Base-by-base conservation (phyloP, 2,888 invertebrate genomes). In the Hoplodrina blanda region DNA sequence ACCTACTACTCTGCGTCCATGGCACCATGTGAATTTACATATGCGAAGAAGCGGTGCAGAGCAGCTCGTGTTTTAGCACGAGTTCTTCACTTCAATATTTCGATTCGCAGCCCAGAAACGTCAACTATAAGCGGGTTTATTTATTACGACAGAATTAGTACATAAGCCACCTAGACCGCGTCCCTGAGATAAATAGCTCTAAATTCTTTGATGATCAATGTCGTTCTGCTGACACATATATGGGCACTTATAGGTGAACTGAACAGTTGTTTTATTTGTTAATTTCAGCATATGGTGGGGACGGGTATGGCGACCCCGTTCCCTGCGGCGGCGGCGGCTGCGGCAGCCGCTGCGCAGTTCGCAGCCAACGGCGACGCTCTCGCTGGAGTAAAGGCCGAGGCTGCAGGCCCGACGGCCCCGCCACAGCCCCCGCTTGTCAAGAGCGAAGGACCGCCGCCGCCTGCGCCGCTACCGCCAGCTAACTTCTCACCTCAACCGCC, bases 211-310 rank as follows among this genome's bases (percentile, higher is more conserved):
- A 85, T 85, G 84, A 81, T 80, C 76, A 83, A 80, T 82, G 83
- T 86, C 83, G 84, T 85, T 85, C 73, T 81, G 87, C 80, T 81
- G 81, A 85, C 86, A 83, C 73, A 81, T 60, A 30, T 50, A 66
- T 41, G 52, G 52, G 7, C 61, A 17, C 56, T 75, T 69, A 68
- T 54, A 53, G 17, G 11, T 53, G 67, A n/a, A 41, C 53, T 68
- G 41, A 33, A 10, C 25, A 68, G 20, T 73, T 62, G 37, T 62
- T 77, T 53, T 76, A 20, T 73, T 85, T 70, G 88, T 88, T 88
- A 90, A 84, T 97, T 97, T 50, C 97, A 98, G 98, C 98, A 98
- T 97, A 98, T 98, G 98, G 98, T 98, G 96, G 98, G 98, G 96
- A 98, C 98, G 96, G 98, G 98, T 92, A 98, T 98, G 97, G 97